A percentile compares a stretch with the other conserved stretches of the same genome.
These are phyloP conservation scores for Pseudanteris insignis DNA, from an alignment of 2,888 invertebrate genomes.

Conservation along the genomic window DNA sequence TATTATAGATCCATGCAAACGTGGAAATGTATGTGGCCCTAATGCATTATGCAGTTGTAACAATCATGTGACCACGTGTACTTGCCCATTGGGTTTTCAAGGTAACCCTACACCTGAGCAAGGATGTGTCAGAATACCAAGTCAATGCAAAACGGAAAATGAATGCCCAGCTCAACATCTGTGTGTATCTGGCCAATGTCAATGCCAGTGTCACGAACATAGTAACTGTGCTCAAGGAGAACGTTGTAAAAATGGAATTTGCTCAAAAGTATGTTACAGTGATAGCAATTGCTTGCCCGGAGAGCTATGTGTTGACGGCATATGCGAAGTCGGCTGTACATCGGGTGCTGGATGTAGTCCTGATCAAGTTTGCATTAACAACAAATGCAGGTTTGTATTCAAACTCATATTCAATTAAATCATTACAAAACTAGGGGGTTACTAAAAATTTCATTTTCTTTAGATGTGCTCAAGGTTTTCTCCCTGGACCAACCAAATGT, in stretches of 20 bases:
- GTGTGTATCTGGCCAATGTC: conserved; percentile 82
- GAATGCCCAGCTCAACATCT: conserved; percentile 81
- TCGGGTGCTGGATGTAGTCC: conserved; percentile 81
- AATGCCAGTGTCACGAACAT: conserved; percentile 79
- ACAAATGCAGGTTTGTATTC: conserved; percentile 71
- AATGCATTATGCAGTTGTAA: conserved; percentile 87
- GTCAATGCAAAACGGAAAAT: conserved; percentile 73
- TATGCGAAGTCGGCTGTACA: conserved; percentile 85
- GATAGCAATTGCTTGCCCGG: conserved; percentile 91
- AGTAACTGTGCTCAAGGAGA: conserved; percentile 84
- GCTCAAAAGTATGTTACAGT: conserved; percentile 86
- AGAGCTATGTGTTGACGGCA: conserved; percentile 84
- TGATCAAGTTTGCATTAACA: conserved; percentile 80
- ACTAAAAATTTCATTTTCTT: not conserved
- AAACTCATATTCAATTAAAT: not conserved
- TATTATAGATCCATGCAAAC: conserved; percentile 82
- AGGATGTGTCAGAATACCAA: conserved; percentile 86
- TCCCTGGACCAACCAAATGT: conserved; percentile 75
- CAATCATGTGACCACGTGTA: conserved; percentile 85
- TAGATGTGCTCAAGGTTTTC: conserved; percentile 79
- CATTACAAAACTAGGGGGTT: too few species aligned
- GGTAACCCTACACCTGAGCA: conserved; percentile 89
- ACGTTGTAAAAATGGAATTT: conserved; percentile 80
- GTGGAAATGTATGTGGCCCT: conserved; percentile 83
- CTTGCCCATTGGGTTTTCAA: conserved; percentile 82